Conservation (phyloP, 2,888 invertebrate species). For the Pedicia rivosa region DNA sequence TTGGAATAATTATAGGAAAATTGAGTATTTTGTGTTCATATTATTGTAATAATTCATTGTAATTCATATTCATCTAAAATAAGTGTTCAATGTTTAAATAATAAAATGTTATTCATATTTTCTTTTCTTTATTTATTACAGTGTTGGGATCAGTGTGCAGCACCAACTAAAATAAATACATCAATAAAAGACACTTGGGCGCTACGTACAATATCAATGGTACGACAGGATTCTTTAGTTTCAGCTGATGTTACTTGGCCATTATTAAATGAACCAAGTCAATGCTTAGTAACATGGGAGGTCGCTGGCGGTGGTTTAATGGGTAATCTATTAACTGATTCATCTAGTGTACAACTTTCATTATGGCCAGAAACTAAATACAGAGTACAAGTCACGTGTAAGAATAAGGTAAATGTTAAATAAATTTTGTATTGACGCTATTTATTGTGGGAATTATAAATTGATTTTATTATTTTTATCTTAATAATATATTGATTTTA, state of each 20-base stretch:
- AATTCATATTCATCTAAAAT: no score
- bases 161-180: conserved; percentile 21
- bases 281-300: conserved; percentile 31
- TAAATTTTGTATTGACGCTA: no score
- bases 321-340: conserved; percentile 29
- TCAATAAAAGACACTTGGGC: conserved; percentile 24
- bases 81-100: no score
- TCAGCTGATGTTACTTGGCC: conserved; percentile 29
- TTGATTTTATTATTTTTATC: no score
- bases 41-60: no score
- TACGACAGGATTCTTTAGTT: conserved; percentile 27
- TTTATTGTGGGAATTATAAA: no score
- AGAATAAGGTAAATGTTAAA: conserved; percentile 28
- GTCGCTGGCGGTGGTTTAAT: conserved; percentile 29
- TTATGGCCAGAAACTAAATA: conserved; percentile 31
- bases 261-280: conserved; percentile 19
- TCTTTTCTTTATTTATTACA: no score
- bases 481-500: no score
- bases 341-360: conserved; percentile 28
- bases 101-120: no score
- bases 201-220: conserved; percentile 25
- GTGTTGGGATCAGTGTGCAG: conserved; percentile 28
- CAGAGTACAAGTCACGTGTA: conserved; percentile 30
- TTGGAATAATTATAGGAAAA: no score
- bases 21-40: no score